Percentiles rank a stretch among this genome's conserved stretches.
These are phyloP conservation scores for Cosmorhoe ocellata DNA, from an alignment of 2,888 invertebrate species.

Conservation along the genomic window DNA sequence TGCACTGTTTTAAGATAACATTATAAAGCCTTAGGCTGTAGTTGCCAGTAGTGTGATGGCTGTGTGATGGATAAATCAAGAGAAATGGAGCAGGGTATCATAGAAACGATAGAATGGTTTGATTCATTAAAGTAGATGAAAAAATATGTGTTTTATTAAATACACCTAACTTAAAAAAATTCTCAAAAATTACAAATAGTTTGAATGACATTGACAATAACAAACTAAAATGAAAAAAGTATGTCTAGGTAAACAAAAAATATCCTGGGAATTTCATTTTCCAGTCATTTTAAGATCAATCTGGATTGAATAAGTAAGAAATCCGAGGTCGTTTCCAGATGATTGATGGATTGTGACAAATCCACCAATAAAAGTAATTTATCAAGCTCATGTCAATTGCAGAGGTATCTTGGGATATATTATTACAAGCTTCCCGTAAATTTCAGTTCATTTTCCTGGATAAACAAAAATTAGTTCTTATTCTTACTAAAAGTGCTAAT, in stretches of 20 bases:
- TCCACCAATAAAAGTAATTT: conserved; percentile 66
- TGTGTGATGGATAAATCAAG: conserved; percentile 15
- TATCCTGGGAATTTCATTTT: not conserved
- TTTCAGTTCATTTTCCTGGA: too few species aligned
- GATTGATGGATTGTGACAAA: conserved; percentile 55
- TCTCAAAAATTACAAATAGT: too few species aligned
- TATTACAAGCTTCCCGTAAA: conserved; percentile 3
- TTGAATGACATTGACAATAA: too few species aligned
- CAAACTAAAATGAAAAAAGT: too few species aligned
- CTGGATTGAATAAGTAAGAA: conserved; percentile 35
- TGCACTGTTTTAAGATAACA: not conserved
- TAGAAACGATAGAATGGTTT: not conserved
- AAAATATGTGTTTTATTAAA: too few species aligned
- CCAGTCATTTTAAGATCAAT: conserved; percentile 36
- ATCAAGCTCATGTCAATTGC: conserved; percentile 57
- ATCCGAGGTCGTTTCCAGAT: conserved; percentile 39
- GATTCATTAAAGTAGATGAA: not conserved
- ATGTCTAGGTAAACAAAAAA: not conserved
- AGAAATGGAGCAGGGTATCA: conserved; percentile 25
- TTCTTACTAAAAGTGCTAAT: too few species aligned
- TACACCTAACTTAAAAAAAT: too few species aligned
- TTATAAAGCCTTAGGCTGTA: not conserved
- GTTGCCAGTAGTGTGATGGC: not conserved
- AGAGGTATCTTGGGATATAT: conserved; percentile 34
- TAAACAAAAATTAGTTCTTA: too few species aligned